Evolutionary conservation across 2,888 invertebrate species (phyloP), one percentile per base, ranked within the genome.

Genomic region (Melieria crassipennis): DNA sequence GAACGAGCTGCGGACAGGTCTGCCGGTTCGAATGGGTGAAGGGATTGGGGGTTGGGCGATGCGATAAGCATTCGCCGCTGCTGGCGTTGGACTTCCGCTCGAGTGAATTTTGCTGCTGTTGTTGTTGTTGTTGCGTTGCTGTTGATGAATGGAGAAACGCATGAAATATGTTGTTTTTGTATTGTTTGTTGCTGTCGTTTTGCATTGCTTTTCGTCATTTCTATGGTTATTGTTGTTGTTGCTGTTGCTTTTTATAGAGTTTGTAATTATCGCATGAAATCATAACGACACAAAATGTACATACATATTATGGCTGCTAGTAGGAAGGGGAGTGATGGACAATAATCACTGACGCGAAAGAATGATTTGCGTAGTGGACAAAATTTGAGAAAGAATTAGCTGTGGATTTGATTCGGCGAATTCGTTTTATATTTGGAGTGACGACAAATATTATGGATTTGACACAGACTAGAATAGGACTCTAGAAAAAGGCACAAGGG

Each of bases 201-300:
- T 30, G 30, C 30, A 30, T 30, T 30, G 30, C 52, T 52, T 5
- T 16, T 58, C 30, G 47, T 57, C 4, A 10, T 66, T 57, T 69
- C 71, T 68, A 69, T 69, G 69, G 65, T 57, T n/a, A 65, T 65
- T 68, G 60, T 71, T 69, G 69, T 64, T n/a, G 30, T 30, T 30
- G 16, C 2, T 16, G 30, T 30, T 30, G 30, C 30, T 30, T 30
- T 30, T 30, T 30, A 30, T 30, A 30, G 30, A 30, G 30, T 76
- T 77, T 79, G 78, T 80, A 80, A 83, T 83, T 82, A 80, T 80
- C 76, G 79, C 77, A 78, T 74, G 76, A 79, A 83, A 81, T 81
- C 82, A 80, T 79, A 81, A 78, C 75, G 75, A 75, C 57, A 56
- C 10, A 66, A 70, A 52, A 52, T 30, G 30, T 30, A 30, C 30